Conservation (phyloP, 2,113 vertebrate genomes). For the Callipepla californica region DNA sequence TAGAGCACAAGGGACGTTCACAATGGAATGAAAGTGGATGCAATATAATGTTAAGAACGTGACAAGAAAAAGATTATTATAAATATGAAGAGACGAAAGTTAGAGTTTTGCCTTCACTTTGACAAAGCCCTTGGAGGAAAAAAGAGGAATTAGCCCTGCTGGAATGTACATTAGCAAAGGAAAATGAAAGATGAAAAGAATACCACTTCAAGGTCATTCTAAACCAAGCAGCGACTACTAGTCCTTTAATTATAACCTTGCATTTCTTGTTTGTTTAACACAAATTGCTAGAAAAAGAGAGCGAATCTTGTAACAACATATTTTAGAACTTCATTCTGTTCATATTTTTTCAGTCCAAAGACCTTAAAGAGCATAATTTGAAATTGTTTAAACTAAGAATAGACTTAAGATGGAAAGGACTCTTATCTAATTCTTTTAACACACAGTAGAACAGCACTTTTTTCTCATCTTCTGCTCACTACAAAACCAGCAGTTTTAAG, state of each 20-base stretch:
- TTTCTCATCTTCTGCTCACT: background rate
- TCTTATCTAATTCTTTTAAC: background rate
- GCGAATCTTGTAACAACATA: background rate
- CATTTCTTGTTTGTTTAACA: conserved; percentile 34
- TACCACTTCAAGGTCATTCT: conserved; percentile 45
- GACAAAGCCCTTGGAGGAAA: conserved; percentile 16
- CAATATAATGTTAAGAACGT: conserved; percentile 34
- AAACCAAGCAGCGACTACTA: conserved; percentile 21
- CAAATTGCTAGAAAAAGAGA: background rate
- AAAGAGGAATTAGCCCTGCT: background rate
- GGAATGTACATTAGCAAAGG: conserved; percentile 11
- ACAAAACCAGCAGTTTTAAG: background rate
- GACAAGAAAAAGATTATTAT: conserved; percentile 43
- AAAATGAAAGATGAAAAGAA: conserved; percentile 12
- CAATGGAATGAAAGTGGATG: conserved; percentile 42
- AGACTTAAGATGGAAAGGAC: background rate
- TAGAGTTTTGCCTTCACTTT: conserved; percentile 24
- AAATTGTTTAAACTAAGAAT: conserved; percentile 1
- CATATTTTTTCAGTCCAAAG: background rate
- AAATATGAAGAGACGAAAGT: conserved; percentile 13
- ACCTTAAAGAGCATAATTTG: background rate
- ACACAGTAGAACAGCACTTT: background rate
- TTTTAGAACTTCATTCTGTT: background rate
- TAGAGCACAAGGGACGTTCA: conserved; percentile 28
- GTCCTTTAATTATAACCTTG: conserved; percentile 26